Evolutionary conservation across 2,113 vertebrate species (phyloP).

Genomic region (Triplophysa tibetana): DNA sequence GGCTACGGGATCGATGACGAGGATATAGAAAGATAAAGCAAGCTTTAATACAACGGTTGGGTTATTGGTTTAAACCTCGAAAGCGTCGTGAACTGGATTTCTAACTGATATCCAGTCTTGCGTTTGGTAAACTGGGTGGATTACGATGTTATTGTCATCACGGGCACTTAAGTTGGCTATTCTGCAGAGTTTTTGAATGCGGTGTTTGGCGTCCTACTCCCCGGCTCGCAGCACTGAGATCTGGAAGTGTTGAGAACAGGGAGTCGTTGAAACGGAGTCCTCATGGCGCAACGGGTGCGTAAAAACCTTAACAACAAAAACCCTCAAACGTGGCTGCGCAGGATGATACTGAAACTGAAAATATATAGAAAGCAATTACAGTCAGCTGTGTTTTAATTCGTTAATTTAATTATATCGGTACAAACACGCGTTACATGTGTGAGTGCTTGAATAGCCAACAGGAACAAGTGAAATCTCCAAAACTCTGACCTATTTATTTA

Average conservation of each 20-base stretch:
- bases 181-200: slow-evolving; percentile 73
- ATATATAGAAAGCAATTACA: slow-evolving; percentile 1
- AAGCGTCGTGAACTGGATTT: slow-evolving; percentile 24
- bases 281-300: slow-evolving; percentile 98
- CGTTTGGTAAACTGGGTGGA: slow-evolving; percentile 17
- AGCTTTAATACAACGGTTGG: neutral
- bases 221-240: slow-evolving; percentile 81
- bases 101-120: slow-evolving; percentile 1
- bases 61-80: neutral
- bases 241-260: slow-evolving; percentile 84
- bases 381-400: slow-evolving; percentile 14
- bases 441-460: neutral
- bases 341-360: neutral
- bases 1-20: neutral
- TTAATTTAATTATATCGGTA: neutral
- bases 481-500: neutral
- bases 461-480: slow-evolving; percentile 26
- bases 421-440: neutral
- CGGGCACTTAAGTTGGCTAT: slow-evolving; percentile 49
- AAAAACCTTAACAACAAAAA: slow-evolving; percentile 73
- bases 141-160: slow-evolving; percentile 43
- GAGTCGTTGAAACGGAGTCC: slow-evolving; percentile 69
- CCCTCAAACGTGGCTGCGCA: slow-evolving; percentile 39
- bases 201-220: slow-evolving; percentile 74
- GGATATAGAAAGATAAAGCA: neutral